Base-by-base conservation (phyloP, 2,113 vertebrate species). In the Phoxinus phoxinus region DNA sequence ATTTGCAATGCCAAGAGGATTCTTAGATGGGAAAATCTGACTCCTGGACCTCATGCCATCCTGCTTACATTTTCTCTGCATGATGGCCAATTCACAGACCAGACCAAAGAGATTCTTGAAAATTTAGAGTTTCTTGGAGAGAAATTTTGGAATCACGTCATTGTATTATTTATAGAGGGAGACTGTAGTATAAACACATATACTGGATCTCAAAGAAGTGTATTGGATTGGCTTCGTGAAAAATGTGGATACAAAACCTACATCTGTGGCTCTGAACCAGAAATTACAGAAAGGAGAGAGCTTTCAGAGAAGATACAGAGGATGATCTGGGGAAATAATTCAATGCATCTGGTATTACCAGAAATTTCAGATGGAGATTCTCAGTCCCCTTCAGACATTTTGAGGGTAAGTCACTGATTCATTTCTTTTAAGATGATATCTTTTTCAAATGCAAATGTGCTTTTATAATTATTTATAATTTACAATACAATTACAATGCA, bases 1-100 rank as follows among this genome's bases (percentile, higher is more conserved):
- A 63, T 78, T 21, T 67, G 27, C 61, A 53, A 65, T 53, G 23
- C 6, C 59, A 85, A 77, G 46, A 77, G 23, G 15, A 48, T 77
- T 35, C 74, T 78, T 25, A 4, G 27, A 78, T 67, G 46, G 58
- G 84, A 85, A 58, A 77, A 53, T 4, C 23, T 5, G 11, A 0
- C 35, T 67, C 74, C 61, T 41, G 84, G 84, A n/a, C 74, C 84
- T 35, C 84, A 85, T 78, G 73, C 13, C 1, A 7, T 85, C 67
- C 10, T 85, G 10, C 32, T 85, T 15, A 46, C 84, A 46, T 56
- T 85, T 37, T 0, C 3, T 63, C 30, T 58, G 2, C 73, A 53
- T 25, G 51, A 56, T 7, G 46, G 13, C 1, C 1, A 53, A 27
- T 35, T 85, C 84, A 78, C 73, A 19, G 59, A 78, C 6, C 46